Conservation (phyloP, 2,113 vertebrate genomes). For the Galemys pyrenaicus region DNA sequence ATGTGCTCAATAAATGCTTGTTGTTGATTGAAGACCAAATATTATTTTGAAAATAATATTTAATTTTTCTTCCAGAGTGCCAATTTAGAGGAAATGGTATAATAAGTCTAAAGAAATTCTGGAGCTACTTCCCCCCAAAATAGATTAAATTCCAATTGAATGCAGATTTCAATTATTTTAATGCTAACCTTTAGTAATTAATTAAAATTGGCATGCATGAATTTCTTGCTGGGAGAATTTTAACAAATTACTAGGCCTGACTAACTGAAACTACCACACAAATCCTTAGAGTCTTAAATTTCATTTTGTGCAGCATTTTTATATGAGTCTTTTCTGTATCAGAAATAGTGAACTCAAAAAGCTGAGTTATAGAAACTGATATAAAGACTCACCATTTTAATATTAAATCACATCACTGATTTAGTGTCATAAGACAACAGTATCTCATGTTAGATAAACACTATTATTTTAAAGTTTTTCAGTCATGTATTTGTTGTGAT, state of each 20-base stretch:
- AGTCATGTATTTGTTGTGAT: not conserved
- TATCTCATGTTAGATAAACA: constrained; percentile 21
- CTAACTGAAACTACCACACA: not conserved
- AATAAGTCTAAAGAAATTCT: constrained; percentile 36
- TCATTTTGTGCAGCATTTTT: not conserved
- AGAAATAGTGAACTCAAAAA: not conserved
- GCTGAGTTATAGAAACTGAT: not conserved
- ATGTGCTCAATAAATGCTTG: not conserved
- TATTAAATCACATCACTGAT: not conserved
- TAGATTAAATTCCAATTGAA: constrained; percentile 17
- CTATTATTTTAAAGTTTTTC: not conserved
- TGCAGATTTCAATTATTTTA: not conserved
- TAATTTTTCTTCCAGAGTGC: constrained; percentile 34
- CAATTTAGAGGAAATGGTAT: constrained; percentile 13
- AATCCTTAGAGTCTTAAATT: not conserved
- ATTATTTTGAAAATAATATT: constrained; percentile 54
- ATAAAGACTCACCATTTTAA: not conserved
- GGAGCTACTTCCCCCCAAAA: not conserved
- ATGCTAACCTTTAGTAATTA: constrained; percentile 11
- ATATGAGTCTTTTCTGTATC: not conserved
- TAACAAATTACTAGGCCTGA: not conserved
- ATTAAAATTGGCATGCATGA: constrained; percentile 12
- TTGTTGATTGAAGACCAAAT: not conserved
- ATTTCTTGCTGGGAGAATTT: constrained; percentile 9
- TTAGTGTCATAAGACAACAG: not conserved